Evolutionary conservation across 2,888 invertebrate species (phyloP).

Genomic region (Colostygia pectinataria): DNA sequence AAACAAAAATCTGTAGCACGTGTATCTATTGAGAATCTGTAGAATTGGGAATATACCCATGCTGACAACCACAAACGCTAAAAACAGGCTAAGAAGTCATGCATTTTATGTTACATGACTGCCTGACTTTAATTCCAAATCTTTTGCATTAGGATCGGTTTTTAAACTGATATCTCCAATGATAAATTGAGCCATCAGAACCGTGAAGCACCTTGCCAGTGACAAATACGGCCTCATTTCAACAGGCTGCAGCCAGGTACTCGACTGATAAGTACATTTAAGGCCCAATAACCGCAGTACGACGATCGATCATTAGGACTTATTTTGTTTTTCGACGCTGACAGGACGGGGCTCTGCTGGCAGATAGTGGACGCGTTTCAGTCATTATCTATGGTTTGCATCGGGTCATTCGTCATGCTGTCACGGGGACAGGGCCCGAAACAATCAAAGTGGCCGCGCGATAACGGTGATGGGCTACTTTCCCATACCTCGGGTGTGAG

Average conservation of each 20-base stretch:
- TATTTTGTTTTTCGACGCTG: constrained; percentile 79
- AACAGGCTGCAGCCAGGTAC: constrained; percentile 57
- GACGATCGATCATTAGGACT: constrained; percentile 80
- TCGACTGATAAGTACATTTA: constrained; percentile 70
- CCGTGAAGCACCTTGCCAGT: constrained; percentile 21
- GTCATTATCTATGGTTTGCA: constrained; percentile 64
- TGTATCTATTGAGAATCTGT: too few species aligned
- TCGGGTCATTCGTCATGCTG: constrained; percentile 81
- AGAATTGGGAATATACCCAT: too few species aligned
- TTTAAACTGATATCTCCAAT: constrained; percentile 23
- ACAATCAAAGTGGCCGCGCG: constrained; percentile 78
- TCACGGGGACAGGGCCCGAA: constrained; percentile 72
- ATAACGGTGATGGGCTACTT: constrained; percentile 62
- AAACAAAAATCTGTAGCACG: too few species aligned
- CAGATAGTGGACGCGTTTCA: constrained; percentile 19
- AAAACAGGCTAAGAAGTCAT: too few species aligned
- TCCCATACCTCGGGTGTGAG: constrained; percentile 36
- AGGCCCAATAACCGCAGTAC: constrained; percentile 68
- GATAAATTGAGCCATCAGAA: constrained; percentile 54
- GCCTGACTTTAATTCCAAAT: too few species aligned
- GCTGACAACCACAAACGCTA: too few species aligned
- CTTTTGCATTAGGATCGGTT: too few species aligned
- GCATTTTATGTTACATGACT: too few species aligned
- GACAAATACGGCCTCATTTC: constrained; percentile 35
- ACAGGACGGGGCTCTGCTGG: constrained; percentile 52